Conservation (phyloP, 2,113 vertebrate genomes). For the Nansenia antarctica region DNA sequence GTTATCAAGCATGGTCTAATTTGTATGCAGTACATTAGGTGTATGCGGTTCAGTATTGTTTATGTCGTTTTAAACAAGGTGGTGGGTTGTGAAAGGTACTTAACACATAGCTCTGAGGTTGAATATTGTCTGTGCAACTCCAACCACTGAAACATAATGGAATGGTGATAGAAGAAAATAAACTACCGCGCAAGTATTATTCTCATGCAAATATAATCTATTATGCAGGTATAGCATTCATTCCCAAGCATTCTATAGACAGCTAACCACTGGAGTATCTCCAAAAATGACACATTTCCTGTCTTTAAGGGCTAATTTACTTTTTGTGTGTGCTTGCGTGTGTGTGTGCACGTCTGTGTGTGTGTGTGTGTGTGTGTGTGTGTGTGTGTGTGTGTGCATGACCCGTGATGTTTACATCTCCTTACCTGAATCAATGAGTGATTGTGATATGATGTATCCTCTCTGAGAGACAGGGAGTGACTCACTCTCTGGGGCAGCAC, state of each 20-base stretch:
- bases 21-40: neutral
- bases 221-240: neutral
- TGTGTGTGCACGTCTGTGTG: neutral
- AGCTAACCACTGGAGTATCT: constrained; percentile 6
- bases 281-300: constrained; percentile 26
- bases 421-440: constrained; percentile 21
- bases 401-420: constrained; percentile 21
- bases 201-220: neutral
- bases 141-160: neutral
- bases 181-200: neutral
- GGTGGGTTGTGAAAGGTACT: neutral
- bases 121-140: neutral
- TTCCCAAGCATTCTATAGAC: neutral
- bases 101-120: neutral
- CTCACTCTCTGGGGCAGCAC: constrained; percentile 6
- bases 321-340: too few relatives aligned
- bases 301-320: constrained; percentile 8
- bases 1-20: neutral
- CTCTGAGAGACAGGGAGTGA: constrained; percentile 15
- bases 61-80: neutral
- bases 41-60: neutral
- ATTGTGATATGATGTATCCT: constrained; percentile 45
- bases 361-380: neutral
- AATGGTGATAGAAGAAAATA: neutral
- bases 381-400: neutral